phyloP scores from a whole-genome alignment of 2,113 vertebrate species.

The Ctenodactylus gundi region DNA sequence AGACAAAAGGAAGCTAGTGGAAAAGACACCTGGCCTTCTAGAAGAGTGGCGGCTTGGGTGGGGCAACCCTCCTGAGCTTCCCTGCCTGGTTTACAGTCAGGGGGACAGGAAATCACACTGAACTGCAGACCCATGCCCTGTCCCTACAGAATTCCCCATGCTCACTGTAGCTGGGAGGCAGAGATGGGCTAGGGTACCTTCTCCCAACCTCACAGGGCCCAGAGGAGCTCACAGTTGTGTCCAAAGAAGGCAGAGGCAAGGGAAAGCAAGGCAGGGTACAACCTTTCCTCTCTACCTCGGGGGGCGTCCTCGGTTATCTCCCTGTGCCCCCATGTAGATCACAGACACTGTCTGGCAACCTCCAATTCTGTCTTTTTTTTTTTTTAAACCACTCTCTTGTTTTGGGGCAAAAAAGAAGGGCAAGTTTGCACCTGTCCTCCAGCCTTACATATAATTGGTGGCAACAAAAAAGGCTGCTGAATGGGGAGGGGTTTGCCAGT shows the following conservation, averaged over 20 bases:
- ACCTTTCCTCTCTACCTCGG: not conserved
- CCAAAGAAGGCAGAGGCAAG: not conserved
- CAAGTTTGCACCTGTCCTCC: slow-evolving; percentile 72
- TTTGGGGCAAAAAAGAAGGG: slow-evolving; percentile 64
- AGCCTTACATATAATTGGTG: slow-evolving; percentile 59
- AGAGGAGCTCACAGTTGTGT: not conserved
- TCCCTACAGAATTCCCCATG: not conserved
- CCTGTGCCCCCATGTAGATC: not conserved
- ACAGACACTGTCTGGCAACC: slow-evolving; percentile 36
- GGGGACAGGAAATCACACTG: not conserved
- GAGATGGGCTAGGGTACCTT: not conserved
- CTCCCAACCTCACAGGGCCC: not conserved
- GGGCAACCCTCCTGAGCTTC: not conserved
- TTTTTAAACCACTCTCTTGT: slow-evolving; percentile 46
- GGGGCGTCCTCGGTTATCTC: not conserved
- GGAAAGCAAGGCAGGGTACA: not conserved
- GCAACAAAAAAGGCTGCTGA: slow-evolving; percentile 38
- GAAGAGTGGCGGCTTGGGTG: not conserved
- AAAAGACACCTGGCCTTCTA: not conserved
- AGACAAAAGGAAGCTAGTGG: not conserved
- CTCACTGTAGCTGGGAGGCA: not conserved
- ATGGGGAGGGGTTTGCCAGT: slow-evolving; percentile 53
- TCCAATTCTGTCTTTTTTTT: not conserved
- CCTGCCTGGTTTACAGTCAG: not conserved
- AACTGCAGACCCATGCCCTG: not conserved